phyloP scores from a whole-genome alignment of 2,797 vertebrate species.

The Petrocephalus sullivani region DNA sequence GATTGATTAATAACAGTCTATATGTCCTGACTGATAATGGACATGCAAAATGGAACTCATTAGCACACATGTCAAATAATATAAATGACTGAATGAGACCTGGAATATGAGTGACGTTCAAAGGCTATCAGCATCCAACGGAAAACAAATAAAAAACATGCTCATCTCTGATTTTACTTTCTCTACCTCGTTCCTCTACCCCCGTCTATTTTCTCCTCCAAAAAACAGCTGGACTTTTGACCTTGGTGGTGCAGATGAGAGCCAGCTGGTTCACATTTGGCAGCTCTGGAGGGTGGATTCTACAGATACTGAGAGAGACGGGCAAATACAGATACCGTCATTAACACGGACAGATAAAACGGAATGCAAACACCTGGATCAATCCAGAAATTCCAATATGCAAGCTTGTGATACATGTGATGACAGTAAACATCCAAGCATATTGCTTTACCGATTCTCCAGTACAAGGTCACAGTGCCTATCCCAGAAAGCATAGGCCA shows the following conservation, averaged over 20 bases:
- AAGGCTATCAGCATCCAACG: not conserved
- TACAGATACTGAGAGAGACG: not conserved
- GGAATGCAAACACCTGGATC: not conserved
- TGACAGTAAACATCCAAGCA: not conserved
- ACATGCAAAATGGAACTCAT: not conserved
- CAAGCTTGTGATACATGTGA: not conserved
- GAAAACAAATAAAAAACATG: not conserved
- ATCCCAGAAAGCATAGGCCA: not conserved
- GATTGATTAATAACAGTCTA: not conserved
- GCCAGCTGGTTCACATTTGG: not conserved
- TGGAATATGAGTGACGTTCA: not conserved
- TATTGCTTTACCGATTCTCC: not conserved
- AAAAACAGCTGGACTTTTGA: not conserved
- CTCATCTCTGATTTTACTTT: not conserved
- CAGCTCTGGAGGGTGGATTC: not conserved
- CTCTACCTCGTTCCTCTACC: not conserved
- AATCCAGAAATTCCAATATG: not conserved
- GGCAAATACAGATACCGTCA: not conserved
- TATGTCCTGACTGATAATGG: not conserved
- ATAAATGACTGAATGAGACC: not conserved
- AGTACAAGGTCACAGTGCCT: not conserved
- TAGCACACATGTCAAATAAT: not conserved
- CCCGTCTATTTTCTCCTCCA: not conserved
- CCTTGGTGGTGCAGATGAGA: not conserved
- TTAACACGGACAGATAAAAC: not conserved